Conservation (phyloP, 2,113 vertebrate species). For the Xerus inauris region DNA sequence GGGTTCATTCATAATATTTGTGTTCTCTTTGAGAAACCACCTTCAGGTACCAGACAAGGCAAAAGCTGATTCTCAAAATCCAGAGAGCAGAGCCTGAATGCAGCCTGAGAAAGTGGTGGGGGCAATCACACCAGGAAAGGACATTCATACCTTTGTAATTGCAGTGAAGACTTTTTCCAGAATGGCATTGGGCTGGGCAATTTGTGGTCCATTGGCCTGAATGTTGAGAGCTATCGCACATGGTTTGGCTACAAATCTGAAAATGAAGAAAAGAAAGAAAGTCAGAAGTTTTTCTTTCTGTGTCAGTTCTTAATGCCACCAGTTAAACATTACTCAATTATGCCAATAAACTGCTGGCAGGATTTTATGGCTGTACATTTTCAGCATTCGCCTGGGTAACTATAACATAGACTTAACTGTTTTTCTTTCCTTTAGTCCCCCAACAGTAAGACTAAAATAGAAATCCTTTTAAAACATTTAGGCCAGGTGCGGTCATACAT, state of each 20-base stretch:
- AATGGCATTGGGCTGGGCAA: constrained; percentile 97
- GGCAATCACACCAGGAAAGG: background rate
- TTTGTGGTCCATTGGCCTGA: constrained; percentile 95
- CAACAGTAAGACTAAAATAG: background rate
- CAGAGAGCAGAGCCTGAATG: background rate
- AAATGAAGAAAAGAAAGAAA: constrained; percentile 39
- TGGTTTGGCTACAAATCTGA: constrained; percentile 97
- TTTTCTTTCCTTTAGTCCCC: background rate
- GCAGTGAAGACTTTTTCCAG: constrained; percentile 99
- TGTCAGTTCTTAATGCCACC: constrained; percentile 33
- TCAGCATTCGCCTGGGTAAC: background rate
- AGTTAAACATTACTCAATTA: background rate
- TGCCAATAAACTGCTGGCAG: background rate
- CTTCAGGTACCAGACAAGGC: background rate
- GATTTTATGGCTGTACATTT: background rate
- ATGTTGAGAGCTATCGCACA: constrained; percentile 98
- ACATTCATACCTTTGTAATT: constrained; percentile 95
- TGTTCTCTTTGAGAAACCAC: background rate
- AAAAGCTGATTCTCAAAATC: background rate
- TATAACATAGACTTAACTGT: background rate
- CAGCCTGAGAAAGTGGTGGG: background rate
- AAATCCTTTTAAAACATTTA: constrained; percentile 7
- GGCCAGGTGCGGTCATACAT: background rate
- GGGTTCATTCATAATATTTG: too few relatives aligned
- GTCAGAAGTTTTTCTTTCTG: constrained; percentile 69